Evolutionary conservation across 2,888 invertebrate species (phyloP).

Genomic region (Drosophila kambysellisi): DNA sequence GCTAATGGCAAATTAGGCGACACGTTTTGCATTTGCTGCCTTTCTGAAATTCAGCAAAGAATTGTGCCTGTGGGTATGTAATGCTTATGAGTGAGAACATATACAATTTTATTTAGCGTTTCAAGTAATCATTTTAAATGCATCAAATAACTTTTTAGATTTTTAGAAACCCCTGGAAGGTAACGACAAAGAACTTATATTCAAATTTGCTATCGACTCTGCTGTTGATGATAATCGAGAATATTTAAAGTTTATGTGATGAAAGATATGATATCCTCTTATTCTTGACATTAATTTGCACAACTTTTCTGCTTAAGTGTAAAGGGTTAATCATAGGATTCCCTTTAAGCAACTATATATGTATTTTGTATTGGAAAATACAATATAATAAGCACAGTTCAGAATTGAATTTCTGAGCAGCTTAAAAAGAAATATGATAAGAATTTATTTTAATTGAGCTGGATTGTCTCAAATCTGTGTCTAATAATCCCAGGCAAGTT

Average conservation of each 20-base stretch:
- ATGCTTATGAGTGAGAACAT: not conserved
- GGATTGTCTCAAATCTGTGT: not conserved
- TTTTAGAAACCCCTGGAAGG: not conserved
- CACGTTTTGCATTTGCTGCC: conserved; percentile 41
- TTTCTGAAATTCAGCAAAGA: conserved; percentile 4
- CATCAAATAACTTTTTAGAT: not conserved
- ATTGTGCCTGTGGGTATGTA: not conserved
- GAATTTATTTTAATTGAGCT: not conserved
- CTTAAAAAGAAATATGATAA: not conserved
- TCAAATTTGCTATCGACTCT: not conserved
- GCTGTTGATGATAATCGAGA: not conserved
- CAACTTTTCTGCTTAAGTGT: not conserved
- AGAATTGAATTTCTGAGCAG: not conserved
- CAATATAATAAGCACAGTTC: not conserved
- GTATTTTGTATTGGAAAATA: not conserved
- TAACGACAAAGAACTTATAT: not conserved
- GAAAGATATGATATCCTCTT: not conserved
- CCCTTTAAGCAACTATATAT: not conserved
- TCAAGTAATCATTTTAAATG: not conserved
- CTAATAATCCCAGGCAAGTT: not conserved
- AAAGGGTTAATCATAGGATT: not conserved
- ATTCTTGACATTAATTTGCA: not conserved
- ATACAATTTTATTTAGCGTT: not conserved
- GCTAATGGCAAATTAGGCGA: conserved; percentile 81
- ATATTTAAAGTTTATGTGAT: not conserved